These are phyloP conservation scores for Papilio machaon DNA, from an alignment of 1,140 invertebrate species.

Conservation along the genomic window DNA sequence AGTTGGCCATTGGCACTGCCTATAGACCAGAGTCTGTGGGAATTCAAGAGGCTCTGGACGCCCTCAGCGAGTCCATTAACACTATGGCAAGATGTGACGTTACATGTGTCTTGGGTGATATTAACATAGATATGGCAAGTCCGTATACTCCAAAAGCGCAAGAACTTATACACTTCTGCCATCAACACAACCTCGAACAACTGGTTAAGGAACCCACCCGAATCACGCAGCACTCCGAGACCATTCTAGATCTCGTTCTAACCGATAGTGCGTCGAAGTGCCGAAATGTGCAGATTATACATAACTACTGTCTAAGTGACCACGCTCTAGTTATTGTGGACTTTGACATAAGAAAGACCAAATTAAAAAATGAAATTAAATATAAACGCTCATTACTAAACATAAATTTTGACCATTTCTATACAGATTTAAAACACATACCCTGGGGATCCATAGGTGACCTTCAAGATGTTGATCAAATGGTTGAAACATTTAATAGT, in stretches of 20 bases:
- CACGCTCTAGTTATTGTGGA: constrained; percentile 42
- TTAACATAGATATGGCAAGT: constrained; percentile 45
- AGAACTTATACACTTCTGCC: constrained; percentile 34
- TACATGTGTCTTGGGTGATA: constrained; percentile 44
- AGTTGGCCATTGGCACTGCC: constrained; percentile 45
- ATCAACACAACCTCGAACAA: constrained; percentile 40
- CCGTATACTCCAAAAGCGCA: background rate
- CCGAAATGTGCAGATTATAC: constrained; percentile 34
- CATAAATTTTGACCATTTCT: constrained; percentile 40
- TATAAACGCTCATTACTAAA: constrained; percentile 23
- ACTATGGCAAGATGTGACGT: constrained; percentile 36
- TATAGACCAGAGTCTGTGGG: constrained; percentile 45
- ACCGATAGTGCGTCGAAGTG: constrained; percentile 28
- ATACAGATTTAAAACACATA: constrained; percentile 32
- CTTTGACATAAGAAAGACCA: constrained; percentile 39
- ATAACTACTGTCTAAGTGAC: constrained; percentile 45
- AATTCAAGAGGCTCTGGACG: constrained; percentile 37
- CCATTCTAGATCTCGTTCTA: constrained; percentile 42
- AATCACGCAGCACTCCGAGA: constrained; percentile 41
- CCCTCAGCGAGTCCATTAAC: constrained; percentile 44
- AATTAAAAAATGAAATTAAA: constrained; percentile 35
- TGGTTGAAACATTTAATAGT: constrained; percentile 44
- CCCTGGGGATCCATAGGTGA: constrained; percentile 40
- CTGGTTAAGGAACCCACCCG: constrained; percentile 46
- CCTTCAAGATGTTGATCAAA: constrained; percentile 37